Evolutionary conservation across 2,113 vertebrate species (phyloP), one percentile per base, ranked within the genome.

Genomic region (Jacana jacana): DNA sequence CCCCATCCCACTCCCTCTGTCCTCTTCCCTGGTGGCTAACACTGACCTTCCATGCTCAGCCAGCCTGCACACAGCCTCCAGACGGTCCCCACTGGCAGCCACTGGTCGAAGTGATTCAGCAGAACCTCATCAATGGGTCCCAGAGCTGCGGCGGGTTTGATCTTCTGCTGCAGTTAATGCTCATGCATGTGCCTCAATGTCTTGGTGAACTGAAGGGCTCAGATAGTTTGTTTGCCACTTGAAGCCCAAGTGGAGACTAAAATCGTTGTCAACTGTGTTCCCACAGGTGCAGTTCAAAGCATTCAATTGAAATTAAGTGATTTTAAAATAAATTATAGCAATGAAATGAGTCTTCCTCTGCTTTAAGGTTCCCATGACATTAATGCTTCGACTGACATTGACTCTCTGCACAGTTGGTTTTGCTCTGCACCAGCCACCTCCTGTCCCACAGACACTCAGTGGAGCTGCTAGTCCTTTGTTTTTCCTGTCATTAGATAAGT

Each of bases 401-500:
- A 10, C 24, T 2, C 84, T 40, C 58, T 6, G 2, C 2, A 1
- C 30, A 46, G 30, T 10, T 28, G 40, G 19, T 55, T 58, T 64
- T 48, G 40, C 55, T 69, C 55, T 42, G 7, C 3, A 0, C 35
- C 40, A 49, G 61, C 61, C 42, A 11, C 42, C n/a, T 71, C 28
- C 37, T 22, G 11, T 40, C 64, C 71, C 37, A 25, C 0, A 0
- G 20, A 30, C 3, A 1, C 27, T 16, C 17, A 0, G 8, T 3
- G 31, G 58, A 83, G 9, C 58, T 77, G 54, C 39, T 6, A 4
- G 52, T 61, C 42, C 35, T 22, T 23, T 22, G 52, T 17, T 69
- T 78, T 42, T 63, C 23, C 1, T 27, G 15, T 30, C 25, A 42
- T 57, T 35, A 64, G 48, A 37, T 8, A 20, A 44, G 16, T 10